phyloP scores from a whole-genome alignment of 2,797 vertebrate genomes.

The Enteromius treurensis region DNA sequence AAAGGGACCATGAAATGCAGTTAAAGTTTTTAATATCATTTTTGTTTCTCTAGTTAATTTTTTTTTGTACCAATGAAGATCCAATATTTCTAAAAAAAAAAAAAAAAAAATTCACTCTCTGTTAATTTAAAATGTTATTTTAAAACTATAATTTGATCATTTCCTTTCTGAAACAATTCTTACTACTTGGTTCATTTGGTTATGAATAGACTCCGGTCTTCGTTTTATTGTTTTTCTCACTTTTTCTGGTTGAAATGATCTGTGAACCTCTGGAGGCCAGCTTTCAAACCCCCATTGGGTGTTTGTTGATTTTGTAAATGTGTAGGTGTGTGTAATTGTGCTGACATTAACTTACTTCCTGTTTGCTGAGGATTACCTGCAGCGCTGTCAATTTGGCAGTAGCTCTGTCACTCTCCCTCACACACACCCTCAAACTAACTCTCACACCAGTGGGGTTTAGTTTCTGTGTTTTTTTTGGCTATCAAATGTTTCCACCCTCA shows the following conservation, averaged over 20 bases:
- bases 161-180: background rate
- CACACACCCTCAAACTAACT: background rate
- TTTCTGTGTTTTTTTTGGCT: constrained; percentile 54
- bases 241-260: background rate
- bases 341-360: constrained; percentile 39
- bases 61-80: background rate
- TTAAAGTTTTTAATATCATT: background rate
- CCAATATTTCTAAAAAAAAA: background rate
- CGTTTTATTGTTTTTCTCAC: background rate
- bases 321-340: constrained; percentile 23
- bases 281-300: background rate
- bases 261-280: background rate
- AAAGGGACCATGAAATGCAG: background rate
- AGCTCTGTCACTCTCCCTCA: constrained; percentile 44
- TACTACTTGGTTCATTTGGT: background rate
- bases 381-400: constrained; percentile 53
- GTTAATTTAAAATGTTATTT: background rate
- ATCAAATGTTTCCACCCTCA: constrained; percentile 51
- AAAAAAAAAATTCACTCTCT: background rate
- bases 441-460: constrained; percentile 36
- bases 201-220: background rate
- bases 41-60: background rate
- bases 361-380: constrained; percentile 39
- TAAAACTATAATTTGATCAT: too few species aligned
- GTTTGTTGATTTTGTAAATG: constrained; percentile 28